Base-by-base conservation (phyloP, 1,140 invertebrate species). In the Archivesica marissinica region DNA sequence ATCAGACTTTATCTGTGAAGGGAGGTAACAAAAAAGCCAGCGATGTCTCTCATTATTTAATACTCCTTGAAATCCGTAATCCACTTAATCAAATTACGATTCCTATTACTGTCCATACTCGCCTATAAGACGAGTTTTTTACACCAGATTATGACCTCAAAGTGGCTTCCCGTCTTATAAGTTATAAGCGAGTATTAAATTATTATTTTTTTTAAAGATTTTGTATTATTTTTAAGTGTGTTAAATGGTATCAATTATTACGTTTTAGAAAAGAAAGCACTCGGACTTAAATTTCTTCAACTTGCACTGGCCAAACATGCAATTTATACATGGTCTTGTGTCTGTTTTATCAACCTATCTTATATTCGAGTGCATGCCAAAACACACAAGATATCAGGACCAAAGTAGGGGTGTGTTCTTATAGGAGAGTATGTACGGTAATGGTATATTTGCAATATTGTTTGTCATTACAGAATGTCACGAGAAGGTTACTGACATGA, bases 381-480 rank as follows among this genome's bases (percentile, higher is more conserved):
- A 72, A 72, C 20, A 44, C 38, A 15, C 28, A 7, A 23, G 41
- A 47, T n/a, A 72, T 72, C 68, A 47, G 2, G 6, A 44, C 38
- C 23, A 72, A 23, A 41, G 39, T 15, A 7, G 7, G n/a, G 39
- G 47, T n/a, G n/a, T 23, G 17, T 25, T 44, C 15, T n/a, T 41
- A 47, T 23, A 72, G n/a, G 17, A 1, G 47, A 41, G 68, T 72
- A 44, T n/a, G 17, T 25, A 23, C 23, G 7, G n/a, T 44, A 28
- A 41, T 39, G 25, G 11, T 44, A 38, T 44, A 15, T 44, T 68
- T 39, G 41, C 2, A 11, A 15, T 9, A 28, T 64, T 4, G 59
- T 30, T 39, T 6, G 4, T 7, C n/a, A 44, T 76, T 76, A 38
- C 50, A 76, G 74, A 52, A 56, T 76, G 74, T 38, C 74, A 76